These are phyloP conservation scores for Netelia virgata DNA, from an alignment of 2,888 invertebrate species.

Conservation along the genomic window DNA sequence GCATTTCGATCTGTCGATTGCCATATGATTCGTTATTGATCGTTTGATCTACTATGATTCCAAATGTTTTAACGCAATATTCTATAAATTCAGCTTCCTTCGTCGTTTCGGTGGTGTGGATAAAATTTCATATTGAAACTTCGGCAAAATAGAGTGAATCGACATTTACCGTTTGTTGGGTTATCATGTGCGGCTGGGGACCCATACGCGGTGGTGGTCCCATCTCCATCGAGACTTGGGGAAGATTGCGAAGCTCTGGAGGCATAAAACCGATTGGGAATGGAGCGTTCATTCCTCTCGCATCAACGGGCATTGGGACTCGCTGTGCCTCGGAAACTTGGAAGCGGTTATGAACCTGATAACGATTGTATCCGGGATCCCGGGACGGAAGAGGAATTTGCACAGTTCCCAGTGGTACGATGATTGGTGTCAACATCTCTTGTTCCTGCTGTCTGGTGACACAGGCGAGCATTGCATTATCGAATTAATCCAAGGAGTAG, in stretches of 20 bases:
- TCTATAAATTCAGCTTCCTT: no score
- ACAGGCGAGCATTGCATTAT: neutral
- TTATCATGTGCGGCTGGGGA: constrained; percentile 68
- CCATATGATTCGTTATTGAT: constrained; percentile 3
- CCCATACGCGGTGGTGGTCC: constrained; percentile 78
- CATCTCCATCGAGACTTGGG: constrained; percentile 80
- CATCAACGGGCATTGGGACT: constrained; percentile 77
- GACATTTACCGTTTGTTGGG: constrained; percentile 57
- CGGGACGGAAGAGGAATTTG: constrained; percentile 81
- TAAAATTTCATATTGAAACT: neutral
- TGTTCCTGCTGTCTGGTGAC: constrained; percentile 79
- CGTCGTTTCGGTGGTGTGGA: no score
- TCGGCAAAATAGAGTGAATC: neutral
- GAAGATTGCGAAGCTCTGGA: constrained; percentile 78
- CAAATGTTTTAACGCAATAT: no score
- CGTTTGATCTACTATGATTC: neutral
- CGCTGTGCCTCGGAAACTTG: constrained; percentile 81
- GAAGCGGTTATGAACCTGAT: constrained; percentile 80
- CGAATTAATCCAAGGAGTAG: neutral
- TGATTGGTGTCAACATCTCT: constrained; percentile 82
- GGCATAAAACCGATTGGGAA: constrained; percentile 78
- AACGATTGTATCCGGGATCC: constrained; percentile 79
- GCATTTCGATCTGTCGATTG: constrained; percentile 78
- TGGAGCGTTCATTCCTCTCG: constrained; percentile 78
- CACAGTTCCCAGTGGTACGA: constrained; percentile 81